Conservation (phyloP, 2,888 invertebrate genomes). For the Tortrix viridana region DNA sequence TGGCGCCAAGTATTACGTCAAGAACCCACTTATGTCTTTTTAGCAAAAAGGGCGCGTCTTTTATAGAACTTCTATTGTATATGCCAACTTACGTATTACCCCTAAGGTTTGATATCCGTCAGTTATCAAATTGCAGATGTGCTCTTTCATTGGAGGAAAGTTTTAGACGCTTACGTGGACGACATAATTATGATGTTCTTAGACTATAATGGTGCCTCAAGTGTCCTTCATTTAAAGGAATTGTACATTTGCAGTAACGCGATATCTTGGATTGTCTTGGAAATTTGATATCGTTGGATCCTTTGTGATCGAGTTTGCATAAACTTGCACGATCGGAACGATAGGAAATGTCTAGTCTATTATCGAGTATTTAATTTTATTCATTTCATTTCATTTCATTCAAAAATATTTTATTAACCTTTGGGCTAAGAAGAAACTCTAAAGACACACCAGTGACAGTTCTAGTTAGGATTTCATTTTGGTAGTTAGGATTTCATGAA, state of each 20-base stretch:
- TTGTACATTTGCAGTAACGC: constrained; percentile 10
- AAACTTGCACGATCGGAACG: neutral
- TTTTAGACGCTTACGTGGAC: constrained; percentile 37
- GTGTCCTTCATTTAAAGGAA: constrained; percentile 11
- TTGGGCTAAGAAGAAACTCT: too few species aligned
- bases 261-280: constrained; percentile 10
- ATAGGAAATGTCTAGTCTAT: neutral
- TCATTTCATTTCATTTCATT: too few species aligned
- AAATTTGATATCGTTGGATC: constrained; percentile 19
- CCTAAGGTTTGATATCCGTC: too few species aligned
- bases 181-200: constrained; percentile 41
- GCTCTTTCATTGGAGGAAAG: too few species aligned
- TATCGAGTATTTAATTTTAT: neutral
- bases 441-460: too few species aligned
- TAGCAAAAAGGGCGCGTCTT: too few species aligned
- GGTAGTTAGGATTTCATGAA: too few species aligned
- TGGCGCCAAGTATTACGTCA: constrained; percentile 61
- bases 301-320: constrained; percentile 5
- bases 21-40: constrained; percentile 36
- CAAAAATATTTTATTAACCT: too few species aligned
- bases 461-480: too few species aligned
- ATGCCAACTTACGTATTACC: too few species aligned
- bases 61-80: too few species aligned
- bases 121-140: constrained; percentile 22
- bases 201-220: neutral